Percentiles rank a stretch among this genome's conserved stretches.
These are phyloP conservation scores for Nothobranchius kuhntae DNA, from an alignment of 2,113 vertebrate genomes.

Conservation along the genomic window DNA sequence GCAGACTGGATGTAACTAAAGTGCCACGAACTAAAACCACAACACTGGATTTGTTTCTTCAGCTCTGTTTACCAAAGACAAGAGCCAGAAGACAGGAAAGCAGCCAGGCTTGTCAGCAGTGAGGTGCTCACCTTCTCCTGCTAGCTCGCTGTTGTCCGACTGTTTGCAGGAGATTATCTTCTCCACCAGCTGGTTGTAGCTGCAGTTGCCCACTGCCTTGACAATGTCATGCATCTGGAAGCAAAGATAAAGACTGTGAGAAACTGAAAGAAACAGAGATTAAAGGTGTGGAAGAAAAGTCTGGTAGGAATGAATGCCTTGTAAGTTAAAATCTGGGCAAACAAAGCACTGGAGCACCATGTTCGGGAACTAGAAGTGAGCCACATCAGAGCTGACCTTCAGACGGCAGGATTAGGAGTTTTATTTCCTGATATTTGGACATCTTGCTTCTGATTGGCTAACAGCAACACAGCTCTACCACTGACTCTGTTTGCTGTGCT, in stretches of 20 bases:
- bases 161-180: constrained; percentile 99
- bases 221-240: constrained; percentile 92
- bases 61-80: too few relatives aligned
- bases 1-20: constrained; percentile 5
- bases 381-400: too few relatives aligned
- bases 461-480: too few relatives aligned
- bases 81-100: not conserved
- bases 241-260: constrained; percentile 39
- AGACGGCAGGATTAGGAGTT: too few relatives aligned
- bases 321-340: too few relatives aligned
- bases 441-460: too few relatives aligned
- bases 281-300: too few relatives aligned
- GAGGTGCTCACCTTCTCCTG: constrained; percentile 90
- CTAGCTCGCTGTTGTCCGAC: constrained; percentile 92
- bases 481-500: too few relatives aligned
- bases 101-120: constrained; percentile 9
- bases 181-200: constrained; percentile 99
- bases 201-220: constrained; percentile 97
- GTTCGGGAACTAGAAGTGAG: too few relatives aligned
- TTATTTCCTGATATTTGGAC: too few relatives aligned
- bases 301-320: too few relatives aligned
- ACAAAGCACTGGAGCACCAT: too few relatives aligned
- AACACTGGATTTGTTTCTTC: not conserved
- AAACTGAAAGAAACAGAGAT: constrained; percentile 1
- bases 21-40: not conserved